phyloP scores from a whole-genome alignment of 2,113 vertebrate species.

The Trochalopteron elliotii region DNA sequence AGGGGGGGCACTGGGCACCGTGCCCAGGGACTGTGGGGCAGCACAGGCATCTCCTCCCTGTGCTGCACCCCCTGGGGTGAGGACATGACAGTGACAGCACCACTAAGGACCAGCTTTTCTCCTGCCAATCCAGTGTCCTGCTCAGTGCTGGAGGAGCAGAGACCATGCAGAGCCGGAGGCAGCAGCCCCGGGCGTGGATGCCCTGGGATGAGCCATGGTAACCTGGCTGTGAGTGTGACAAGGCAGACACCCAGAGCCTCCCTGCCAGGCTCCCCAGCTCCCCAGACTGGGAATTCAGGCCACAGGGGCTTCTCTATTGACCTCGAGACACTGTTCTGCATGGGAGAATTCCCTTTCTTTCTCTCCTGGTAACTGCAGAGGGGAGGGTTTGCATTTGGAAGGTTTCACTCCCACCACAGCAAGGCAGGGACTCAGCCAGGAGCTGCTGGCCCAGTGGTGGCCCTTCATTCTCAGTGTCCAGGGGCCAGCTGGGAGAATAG shows the following conservation, averaged over 20 bases:
- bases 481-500: neutral
- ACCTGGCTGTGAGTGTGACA: conserved; percentile 48
- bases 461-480: neutral
- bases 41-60: neutral
- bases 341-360: conserved; percentile 7
- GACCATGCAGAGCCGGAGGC: neutral
- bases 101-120: conserved; percentile 6
- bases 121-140: conserved; percentile 1
- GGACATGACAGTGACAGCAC: neutral
- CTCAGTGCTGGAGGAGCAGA: neutral
- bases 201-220: conserved; percentile 39
- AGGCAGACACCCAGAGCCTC: conserved; percentile 15
- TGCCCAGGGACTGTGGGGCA: neutral
- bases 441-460: neutral
- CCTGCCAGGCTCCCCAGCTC: neutral
- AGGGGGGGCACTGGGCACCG: rapidly evolving
- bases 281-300: conserved; percentile 51
- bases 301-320: conserved; percentile 12
- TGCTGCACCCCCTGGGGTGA: neutral
- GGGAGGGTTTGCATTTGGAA: neutral
- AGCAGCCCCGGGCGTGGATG: neutral
- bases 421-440: neutral
- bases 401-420: neutral
- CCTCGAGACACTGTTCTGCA: conserved; percentile 4
- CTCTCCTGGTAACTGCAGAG: neutral